Percentiles rank a stretch among this genome's conserved stretches.
Conservation (phyloP, 2,888 invertebrate species). For the Lypha dubia region DNA sequence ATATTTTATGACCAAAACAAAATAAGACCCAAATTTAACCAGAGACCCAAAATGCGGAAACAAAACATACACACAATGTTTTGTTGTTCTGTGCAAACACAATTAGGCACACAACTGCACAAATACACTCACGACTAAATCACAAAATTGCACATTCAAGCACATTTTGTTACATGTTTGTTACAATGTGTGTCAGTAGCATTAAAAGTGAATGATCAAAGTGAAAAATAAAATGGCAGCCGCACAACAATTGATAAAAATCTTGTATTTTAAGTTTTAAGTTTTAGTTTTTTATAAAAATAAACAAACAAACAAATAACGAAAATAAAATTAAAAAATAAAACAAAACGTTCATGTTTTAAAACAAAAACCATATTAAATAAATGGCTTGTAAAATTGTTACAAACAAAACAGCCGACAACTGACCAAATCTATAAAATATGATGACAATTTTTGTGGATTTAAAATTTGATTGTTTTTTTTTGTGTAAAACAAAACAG, state of each 20-base stretch:
- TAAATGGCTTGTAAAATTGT: constrained; percentile 67
- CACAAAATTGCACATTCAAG: constrained; percentile 50
- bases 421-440: constrained; percentile 60
- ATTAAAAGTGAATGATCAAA: constrained; percentile 53
- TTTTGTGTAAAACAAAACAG: neutral
- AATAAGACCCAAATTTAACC: constrained; percentile 63
- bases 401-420: too few relatives aligned
- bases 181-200: constrained; percentile 14
- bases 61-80: constrained; percentile 29
- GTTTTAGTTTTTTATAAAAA: neutral
- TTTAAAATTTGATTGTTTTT: neutral
- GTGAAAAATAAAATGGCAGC: constrained; percentile 29
- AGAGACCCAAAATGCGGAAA: constrained; percentile 23
- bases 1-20: constrained; percentile 56
- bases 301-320: constrained; percentile 9
- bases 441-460: constrained; percentile 58
- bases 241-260: constrained; percentile 59
- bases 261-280: constrained; percentile 51
- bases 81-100: constrained; percentile 39
- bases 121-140: neutral
- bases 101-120: constrained; percentile 40
- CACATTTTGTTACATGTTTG: constrained; percentile 15
- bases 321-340: constrained; percentile 24
- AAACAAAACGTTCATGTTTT: constrained; percentile 22
- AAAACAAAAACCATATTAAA: constrained; percentile 43